Evolutionary conservation across 2,797 vertebrate genomes (phyloP), one percentile per base, ranked within the genome.

Genomic region (Centroberyx gerrardi): DNA sequence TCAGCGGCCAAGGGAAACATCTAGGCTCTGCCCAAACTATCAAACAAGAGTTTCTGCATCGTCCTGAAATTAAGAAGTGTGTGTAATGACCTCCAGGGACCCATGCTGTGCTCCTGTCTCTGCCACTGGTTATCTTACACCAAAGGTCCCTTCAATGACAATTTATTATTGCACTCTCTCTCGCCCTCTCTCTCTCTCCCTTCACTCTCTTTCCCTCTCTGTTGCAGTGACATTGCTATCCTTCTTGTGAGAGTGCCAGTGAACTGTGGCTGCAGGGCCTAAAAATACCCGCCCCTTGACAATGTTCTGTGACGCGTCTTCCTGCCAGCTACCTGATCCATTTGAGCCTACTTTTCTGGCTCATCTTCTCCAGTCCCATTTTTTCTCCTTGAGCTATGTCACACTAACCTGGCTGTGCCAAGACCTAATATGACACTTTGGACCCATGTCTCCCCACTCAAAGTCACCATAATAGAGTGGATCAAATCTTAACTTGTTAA

Each of bases 261-360:
- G 87, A 89, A 93, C 90, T 92, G 91, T 82, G 85, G 85, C 80
- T 82, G 83, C 75, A 2, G 66, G 71, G 66, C 81, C 93, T 94
- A 95, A 94, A 95, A 94, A 94, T 94, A 95, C 85, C 84, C 63
- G 54, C 85, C 91, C 83, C 90, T 77, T 91, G 90, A 91, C 92
- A 88, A 88, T 87, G 80, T 80, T 89, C 85, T 82, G 83, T 86
- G 85, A 92, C 75, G 62, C 14, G 81, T 85, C 86, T 85, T 88
- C 88, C 82, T 92, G 87, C 84, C 86, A 90, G 89, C 78, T 92
- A 88, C 84, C 88, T 92, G 88, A 93, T 93, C 85, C 85, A 90
- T 91, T 90, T 82, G 81, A 87, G 79, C 83, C 83, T 82, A 78
- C 88, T 90, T 85, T 85, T 82, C 84, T 85, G 79, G 83, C 83